Evolutionary conservation across 2,888 invertebrate species (phyloP).

Genomic region (Xestia sexstrigata): DNA sequence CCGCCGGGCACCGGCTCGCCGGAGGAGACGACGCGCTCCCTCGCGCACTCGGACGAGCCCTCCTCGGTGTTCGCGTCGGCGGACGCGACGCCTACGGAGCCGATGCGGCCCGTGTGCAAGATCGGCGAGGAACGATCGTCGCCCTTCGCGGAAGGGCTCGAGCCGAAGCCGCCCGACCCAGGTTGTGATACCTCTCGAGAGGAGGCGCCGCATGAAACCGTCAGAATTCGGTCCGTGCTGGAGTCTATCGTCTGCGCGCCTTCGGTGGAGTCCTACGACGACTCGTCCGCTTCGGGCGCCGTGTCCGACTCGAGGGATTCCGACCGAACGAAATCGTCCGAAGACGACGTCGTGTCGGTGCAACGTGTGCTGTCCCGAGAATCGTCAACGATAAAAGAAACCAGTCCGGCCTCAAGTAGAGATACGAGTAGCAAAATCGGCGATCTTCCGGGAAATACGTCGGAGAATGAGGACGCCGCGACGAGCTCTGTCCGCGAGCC

Average conservation of each 20-base stretch:
- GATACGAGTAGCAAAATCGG: slow-evolving; percentile 73
- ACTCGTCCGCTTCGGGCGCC: slow-evolving; percentile 67
- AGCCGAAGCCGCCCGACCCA: slow-evolving; percentile 61
- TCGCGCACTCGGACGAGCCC: slow-evolving; percentile 85
- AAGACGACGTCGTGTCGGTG: slow-evolving; percentile 71
- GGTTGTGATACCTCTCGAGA: slow-evolving; percentile 68
- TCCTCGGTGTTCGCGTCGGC: slow-evolving; percentile 87
- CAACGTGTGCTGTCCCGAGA: slow-evolving; percentile 74
- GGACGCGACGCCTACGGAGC: slow-evolving; percentile 85
- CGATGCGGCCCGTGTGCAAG: slow-evolving; percentile 66
- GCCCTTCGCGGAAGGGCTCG: slow-evolving; percentile 56
- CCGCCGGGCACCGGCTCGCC: slow-evolving; percentile 78
- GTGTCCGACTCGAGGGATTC: slow-evolving; percentile 72
- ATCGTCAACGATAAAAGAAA: slow-evolving; percentile 78
- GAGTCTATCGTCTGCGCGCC: slow-evolving; percentile 56
- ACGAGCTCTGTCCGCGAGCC: slow-evolving; percentile 48
- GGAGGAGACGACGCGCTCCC: slow-evolving; percentile 79
- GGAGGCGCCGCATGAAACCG: slow-evolving; percentile 70
- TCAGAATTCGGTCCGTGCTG: slow-evolving; percentile 62
- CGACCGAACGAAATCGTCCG: slow-evolving; percentile 72
- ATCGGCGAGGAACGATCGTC: slow-evolving; percentile 62
- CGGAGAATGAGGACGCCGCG: slow-evolving; percentile 56
- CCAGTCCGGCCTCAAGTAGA: slow-evolving; percentile 76
- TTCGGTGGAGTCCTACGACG: slow-evolving; percentile 71
- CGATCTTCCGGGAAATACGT: slow-evolving; percentile 72